Evolutionary conservation across 2,888 invertebrate genomes (phyloP), one percentile per base, ranked within the genome.

Genomic region (Lagria hirta): DNA sequence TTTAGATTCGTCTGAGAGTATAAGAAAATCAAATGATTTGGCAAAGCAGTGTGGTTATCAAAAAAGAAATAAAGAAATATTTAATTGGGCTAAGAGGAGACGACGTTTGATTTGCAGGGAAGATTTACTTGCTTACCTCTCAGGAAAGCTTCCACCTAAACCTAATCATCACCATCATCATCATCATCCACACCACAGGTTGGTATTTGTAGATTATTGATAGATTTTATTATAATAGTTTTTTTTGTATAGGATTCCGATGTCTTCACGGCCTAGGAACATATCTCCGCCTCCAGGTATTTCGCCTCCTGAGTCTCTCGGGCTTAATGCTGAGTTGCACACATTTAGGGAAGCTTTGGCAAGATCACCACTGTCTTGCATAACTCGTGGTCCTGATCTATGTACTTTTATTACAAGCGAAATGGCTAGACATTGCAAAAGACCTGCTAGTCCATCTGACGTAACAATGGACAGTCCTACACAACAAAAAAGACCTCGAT

Each of bases 401-500:
- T 84, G 84, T 69, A 79, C 83, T 60, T 86, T 86, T 70, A 84
- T 83, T 64, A 78, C 79, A 53, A 80, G 79, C 58, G 86, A 87
- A 72, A 84, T 85, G 66, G 82, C 83, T 46, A 79, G 86, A 45
- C 83, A 86, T 66, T 81, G 81, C 68, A 84, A 83, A 72, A 74
- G 83, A 55, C 81, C 83, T 23, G 81, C 83, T 42, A 80, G 82
- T 59, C 80, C 82, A 48, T 77, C 77, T 49, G 84, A 86, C 69
- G 85, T 84, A 54, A 82, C 80, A 65, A 86, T 86, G 85, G 86
- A 84, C 66, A 85, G 85, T 57, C 86, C 85, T 48, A 83, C 83
- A 60, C 82, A 84, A 68, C 78, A 79, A 67, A 87, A 87, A 71
- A 79, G 84, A 64, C 80, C 82, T 64, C 79, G 84, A 64, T 82